These are phyloP conservation scores for Pteruthius melanotis DNA, from an alignment of 2,113 vertebrate genomes.

Conservation along the genomic window DNA sequence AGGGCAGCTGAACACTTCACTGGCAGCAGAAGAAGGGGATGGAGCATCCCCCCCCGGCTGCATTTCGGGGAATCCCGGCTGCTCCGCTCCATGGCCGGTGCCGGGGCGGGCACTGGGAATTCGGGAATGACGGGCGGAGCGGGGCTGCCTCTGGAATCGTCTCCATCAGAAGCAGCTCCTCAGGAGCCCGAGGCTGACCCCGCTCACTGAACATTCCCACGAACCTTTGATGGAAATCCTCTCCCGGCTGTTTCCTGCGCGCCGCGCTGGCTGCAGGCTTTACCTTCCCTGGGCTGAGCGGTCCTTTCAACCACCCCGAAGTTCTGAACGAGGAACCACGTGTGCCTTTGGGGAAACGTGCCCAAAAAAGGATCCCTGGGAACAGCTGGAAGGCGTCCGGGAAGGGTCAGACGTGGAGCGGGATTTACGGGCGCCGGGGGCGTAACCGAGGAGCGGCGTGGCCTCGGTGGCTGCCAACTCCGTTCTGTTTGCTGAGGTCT, in stretches of 20 bases:
- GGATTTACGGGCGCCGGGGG: not conserved
- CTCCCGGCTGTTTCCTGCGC: not conserved
- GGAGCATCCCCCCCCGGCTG: accelerated
- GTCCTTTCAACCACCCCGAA: not conserved
- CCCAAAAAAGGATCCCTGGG: not conserved
- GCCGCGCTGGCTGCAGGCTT: not conserved
- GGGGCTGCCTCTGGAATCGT: accelerated
- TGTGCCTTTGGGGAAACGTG: not conserved
- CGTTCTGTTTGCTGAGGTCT: not conserved
- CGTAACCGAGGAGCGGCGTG: not conserved
- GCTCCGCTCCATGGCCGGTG: accelerated
- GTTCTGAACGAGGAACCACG: not conserved
- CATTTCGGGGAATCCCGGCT: not conserved
- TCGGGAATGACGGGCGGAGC: accelerated
- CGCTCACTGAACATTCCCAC: not conserved
- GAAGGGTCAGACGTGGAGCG: not conserved
- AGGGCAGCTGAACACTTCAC: not conserved
- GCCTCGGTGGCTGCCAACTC: not conserved
- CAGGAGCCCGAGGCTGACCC: not conserved
- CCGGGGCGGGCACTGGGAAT: not conserved
- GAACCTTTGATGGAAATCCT: not conserved
- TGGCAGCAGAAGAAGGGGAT: not conserved
- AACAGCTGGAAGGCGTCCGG: not conserved
- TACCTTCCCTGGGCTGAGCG: not conserved
- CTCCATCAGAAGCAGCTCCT: not conserved